Evolutionary conservation across 2,113 vertebrate species (phyloP), one percentile per base, ranked within the genome.

Genomic region (Paracanthobrama guichenoti): DNA sequence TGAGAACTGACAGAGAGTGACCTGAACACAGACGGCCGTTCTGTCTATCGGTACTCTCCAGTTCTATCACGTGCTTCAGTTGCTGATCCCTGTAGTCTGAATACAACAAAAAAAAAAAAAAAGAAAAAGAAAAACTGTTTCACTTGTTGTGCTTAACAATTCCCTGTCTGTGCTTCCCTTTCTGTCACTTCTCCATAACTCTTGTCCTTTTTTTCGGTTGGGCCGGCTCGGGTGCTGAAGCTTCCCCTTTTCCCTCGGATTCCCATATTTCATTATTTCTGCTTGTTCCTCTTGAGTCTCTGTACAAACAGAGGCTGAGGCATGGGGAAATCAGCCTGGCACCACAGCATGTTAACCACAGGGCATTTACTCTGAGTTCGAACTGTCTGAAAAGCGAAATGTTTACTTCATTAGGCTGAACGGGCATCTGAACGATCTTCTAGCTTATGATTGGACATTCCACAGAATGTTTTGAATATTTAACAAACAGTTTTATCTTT

Each of bases 121-220:
- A 79, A 71, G 60, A 66, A 55, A 88, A 75, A 85, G 64, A 84
- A 87, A 71, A 73, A 77, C 77, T 64, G 81, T 94, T 93, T 94
- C 93, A 90, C 93, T 94, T 94, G 90, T 87, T 89, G 88, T 88
- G 93, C 94, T 94, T 92, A 90, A 94, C 91, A 94, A 97, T 97
- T 97, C 97, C 97, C 95, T 93, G 86, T 92, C 91, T 90, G 88
- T 92, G 96, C 96, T 98, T 98, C 97, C 97, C 94, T 97, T 97
- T 97, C 94, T 96, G 96, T 95, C 94, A 97, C 97, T 98, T 97
- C 97, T 97, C 97, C 96, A 95, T 96, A 96, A 95, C 92, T 96
- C 96, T 96, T 96, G 87, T 89, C 83, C 84, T 87, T 88, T 92
- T 89, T 96, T 97, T 97, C 96, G 86, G 96, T 97, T 97, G 94